Percentiles rank a stretch among this genome's conserved stretches.
These are phyloP conservation scores for Enteromius afrohamiltoni DNA, from an alignment of 2,797 vertebrate genomes.

Conservation along the genomic window DNA sequence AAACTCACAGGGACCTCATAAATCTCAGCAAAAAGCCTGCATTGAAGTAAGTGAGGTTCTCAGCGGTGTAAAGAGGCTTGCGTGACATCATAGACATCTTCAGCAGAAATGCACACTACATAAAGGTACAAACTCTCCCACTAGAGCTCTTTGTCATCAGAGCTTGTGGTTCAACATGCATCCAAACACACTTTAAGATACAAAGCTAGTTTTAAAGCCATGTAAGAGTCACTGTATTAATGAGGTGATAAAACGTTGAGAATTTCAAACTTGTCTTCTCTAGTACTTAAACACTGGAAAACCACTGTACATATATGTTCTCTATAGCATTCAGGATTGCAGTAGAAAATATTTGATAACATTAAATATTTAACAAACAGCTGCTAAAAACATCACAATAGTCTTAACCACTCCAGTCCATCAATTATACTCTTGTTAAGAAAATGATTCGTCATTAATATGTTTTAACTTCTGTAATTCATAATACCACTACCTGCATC, in stretches of 20 bases:
- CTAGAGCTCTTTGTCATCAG: neutral
- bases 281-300: neutral
- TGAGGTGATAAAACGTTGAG: too few species aligned
- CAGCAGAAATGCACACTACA: slow-evolving; percentile 58
- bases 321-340: neutral
- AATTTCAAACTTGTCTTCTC: too few species aligned
- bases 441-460: too few species aligned
- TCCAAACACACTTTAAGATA: neutral
- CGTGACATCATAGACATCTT: neutral
- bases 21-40: slow-evolving; percentile 60
- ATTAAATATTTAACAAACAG: too few species aligned
- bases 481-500: too few species aligned
- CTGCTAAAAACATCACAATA: too few species aligned
- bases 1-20: slow-evolving; percentile 57
- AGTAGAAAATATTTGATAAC: neutral
- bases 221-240: too few species aligned
- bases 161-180: neutral
- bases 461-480: too few species aligned
- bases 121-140: neutral
- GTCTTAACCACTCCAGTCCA: too few species aligned
- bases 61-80: slow-evolving; percentile 65
- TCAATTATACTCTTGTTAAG: too few species aligned
- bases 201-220: neutral
- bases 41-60: slow-evolving; percentile 34
- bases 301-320: neutral